Base-by-base conservation (phyloP, 2,113 vertebrate genomes). In the Hassar affinis region DNA sequence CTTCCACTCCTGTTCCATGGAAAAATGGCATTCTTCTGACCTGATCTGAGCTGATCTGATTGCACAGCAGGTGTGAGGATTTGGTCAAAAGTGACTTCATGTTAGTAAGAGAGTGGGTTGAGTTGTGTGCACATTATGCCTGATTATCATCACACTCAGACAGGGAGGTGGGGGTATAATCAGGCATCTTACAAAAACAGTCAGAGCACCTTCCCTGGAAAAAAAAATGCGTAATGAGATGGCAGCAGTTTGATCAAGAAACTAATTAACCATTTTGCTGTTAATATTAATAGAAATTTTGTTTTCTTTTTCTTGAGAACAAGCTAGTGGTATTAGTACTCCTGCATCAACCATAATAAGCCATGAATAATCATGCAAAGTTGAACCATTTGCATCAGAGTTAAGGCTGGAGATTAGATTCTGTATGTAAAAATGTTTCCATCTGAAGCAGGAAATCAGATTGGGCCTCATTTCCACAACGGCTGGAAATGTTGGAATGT, bases 61-160 rank as follows among this genome's bases (percentile, higher is more conserved):
- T 45, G 33, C 49, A 47, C 61, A 69, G 75, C 49, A 78, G 82
- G 82, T 68, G 71, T 47, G 81, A 64, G 49, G 30, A 20, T 69
- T 59, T 61, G 38, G 51, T 6, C 3, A 9, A 25, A 71, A 42
- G 12, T 2, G 57, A 54, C 64, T 86, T 45, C 64, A 66, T 72
- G 45, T 49, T 52, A 68, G 80, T 54, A n/a, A 45, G 25, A 27
- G 38, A 49, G 79, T 71, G 51, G 35, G 72, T 25, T 57, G 42
- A 15, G 18, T 42, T 30, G 66, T 79, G 78, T 78, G 30, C 22
- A 64, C 14, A 10, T 66, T 76, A 56, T 17, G 27, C 17, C 62
- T 57, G 69, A 75, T 75, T 17, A 52, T 77, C 6, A 69, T 61
- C 18, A 56, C 33, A 22, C 17, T 64, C 68, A 30, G 7, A 52